phyloP scores from a whole-genome alignment of 1,140 invertebrate genomes.

The Hypothenemus hampei region DNA sequence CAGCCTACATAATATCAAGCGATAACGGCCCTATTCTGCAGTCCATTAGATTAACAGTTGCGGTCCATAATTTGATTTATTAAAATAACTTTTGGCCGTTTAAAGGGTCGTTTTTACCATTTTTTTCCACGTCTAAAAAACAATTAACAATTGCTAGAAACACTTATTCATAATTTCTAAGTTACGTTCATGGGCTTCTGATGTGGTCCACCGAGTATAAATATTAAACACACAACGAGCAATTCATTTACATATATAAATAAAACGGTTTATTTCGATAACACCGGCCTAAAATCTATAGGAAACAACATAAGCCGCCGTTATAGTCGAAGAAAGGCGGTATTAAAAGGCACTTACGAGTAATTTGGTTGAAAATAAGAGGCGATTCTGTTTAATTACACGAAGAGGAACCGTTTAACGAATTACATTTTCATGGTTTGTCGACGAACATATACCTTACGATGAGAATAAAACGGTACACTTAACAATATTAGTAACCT shows the following conservation, averaged over 20 bases:
- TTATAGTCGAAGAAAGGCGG: neutral
- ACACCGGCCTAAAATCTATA: too few relatives aligned
- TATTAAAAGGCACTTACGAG: conserved; percentile 4
- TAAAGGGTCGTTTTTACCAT: too few relatives aligned
- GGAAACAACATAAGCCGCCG: neutral
- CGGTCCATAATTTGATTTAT: conserved; percentile 12
- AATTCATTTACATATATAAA: too few relatives aligned
- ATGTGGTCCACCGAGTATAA: too few relatives aligned
- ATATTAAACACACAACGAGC: too few relatives aligned
- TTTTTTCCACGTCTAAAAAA: too few relatives aligned
- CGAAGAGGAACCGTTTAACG: conserved; percentile 6
- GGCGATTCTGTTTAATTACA: conserved; percentile 9
- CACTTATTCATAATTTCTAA: too few relatives aligned
- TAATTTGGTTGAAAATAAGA: conserved; percentile 4
- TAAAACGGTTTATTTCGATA: too few relatives aligned
- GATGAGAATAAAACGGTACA: too few relatives aligned
- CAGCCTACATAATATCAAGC: conserved; percentile 12
- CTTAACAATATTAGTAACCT: too few relatives aligned
- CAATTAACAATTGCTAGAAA: too few relatives aligned
- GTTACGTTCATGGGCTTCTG: too few relatives aligned
- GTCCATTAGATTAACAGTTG: conserved; percentile 21
- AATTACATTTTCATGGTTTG: conserved; percentile 5
- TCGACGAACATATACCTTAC: neutral
- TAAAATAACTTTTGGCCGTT: neutral
- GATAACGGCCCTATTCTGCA: conserved; percentile 15